Base-by-base conservation (phyloP, 2,888 invertebrate genomes). In the Caenorhabditis sinica region DNA sequence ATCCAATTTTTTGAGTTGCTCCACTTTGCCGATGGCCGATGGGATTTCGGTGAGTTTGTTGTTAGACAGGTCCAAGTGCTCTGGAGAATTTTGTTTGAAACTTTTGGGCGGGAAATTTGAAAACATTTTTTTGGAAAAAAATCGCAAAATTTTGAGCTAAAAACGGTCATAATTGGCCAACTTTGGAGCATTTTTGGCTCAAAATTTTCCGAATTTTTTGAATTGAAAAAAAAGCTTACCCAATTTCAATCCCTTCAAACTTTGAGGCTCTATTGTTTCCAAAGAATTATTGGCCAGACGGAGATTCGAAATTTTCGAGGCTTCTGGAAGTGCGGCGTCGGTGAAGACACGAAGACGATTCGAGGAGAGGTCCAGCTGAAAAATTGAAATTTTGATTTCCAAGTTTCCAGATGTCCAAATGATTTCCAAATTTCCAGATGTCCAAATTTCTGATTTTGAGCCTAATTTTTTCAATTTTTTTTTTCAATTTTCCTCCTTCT, bases 321-420 rank as follows among this genome's bases (percentile, higher is more conserved):
- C 75, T 1, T 88, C 88, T 49, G 88, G 77, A 28, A 91, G 88
- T 5, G 76, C 63, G 5, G 71, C 45, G 17, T 86, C 69, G 28
- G 87, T 69, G 49, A 82, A 72, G 58, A 77, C 75, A 68, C 84
- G 85, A 15, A 91, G 63, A 15, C 75, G 82, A 71, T 91, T 91
- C 63, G 87, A 85, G 36, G 90, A 90, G 28, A 92, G 71, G 76
- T 92, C 90, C 58, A 91, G 82, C 91, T 91, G 86, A 68, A 91
- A 91, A 71, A 61, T 28, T 53, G 4, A 15, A 30, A 45, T 45
- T 45, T 45, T 45, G 36, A 40, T 9, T 13, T 17, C 17, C 0
- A 49, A 49, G 49, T 36, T n/a, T 33, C 2, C 20, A 2, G 20
- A 43, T 1, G 20, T 11, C 20, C 11, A 40, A 43, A 23, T n/a